Conservation (phyloP, 2,888 invertebrate genomes). For the Nemurella pictetii region DNA sequence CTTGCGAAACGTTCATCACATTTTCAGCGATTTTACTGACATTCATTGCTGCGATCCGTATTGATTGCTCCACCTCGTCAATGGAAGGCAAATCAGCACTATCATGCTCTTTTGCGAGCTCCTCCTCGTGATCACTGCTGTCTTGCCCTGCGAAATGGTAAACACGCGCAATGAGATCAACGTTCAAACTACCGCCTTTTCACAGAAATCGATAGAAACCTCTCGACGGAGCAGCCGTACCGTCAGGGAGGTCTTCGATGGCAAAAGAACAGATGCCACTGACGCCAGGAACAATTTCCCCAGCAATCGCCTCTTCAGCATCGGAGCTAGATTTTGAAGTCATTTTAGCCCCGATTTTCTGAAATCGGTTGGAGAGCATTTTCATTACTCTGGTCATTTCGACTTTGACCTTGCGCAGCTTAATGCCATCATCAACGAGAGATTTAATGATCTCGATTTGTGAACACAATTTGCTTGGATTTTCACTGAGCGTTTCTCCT, state of each 20-base stretch:
- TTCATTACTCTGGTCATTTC: constrained; percentile 19
- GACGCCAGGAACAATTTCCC: background rate
- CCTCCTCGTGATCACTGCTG: too few relatives aligned
- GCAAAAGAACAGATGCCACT: background rate
- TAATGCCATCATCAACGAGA: constrained; percentile 11
- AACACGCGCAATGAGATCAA: background rate
- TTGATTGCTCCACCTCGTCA: background rate
- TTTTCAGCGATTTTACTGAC: background rate
- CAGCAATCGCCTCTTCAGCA: background rate
- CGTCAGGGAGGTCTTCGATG: background rate
- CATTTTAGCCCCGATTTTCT: background rate
- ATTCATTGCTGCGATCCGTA: background rate
- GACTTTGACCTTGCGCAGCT: background rate
- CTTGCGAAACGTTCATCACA: background rate
- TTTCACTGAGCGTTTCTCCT: background rate
- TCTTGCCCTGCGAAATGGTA: background rate
- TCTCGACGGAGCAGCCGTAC: constrained; percentile 11
- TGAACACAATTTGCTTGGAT: background rate
- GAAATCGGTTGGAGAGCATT: background rate
- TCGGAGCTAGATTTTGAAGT: background rate
- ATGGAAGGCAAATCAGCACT: background rate
- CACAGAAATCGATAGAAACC: background rate
- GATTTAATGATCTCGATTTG: background rate
- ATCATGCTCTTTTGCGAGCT: background rate
- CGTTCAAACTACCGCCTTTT: background rate